A percentile compares a stretch with the other conserved stretches of the same genome.
These are phyloP conservation scores for Ostrea denselamellosa DNA, from an alignment of 1,140 invertebrate genomes.

Conservation along the genomic window DNA sequence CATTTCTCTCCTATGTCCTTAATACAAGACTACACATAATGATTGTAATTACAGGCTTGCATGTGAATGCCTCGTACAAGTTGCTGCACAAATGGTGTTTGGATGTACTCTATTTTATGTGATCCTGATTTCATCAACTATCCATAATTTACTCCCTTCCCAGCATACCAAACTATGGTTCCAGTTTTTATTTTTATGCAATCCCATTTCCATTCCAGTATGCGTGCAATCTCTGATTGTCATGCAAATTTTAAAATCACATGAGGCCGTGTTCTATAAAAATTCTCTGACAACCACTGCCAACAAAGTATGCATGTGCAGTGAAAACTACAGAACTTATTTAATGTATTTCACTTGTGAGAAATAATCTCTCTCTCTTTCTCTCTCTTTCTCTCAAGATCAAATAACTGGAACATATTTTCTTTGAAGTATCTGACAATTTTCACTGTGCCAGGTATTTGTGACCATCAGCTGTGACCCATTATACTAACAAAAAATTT, in stretches of 20 bases:
- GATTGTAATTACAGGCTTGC: conserved; percentile 7
- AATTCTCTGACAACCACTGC: conserved; percentile 13
- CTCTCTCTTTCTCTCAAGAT: background rate
- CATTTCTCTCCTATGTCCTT: background rate
- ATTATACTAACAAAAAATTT: background rate
- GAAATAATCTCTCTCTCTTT: background rate
- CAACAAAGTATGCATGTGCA: conserved; percentile 1
- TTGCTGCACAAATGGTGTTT: background rate
- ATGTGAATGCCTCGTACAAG: background rate
- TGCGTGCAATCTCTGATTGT: background rate
- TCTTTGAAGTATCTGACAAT: background rate
- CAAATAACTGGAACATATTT: conserved; percentile 31
- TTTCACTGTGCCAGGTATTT: background rate
- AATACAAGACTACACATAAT: conserved; percentile 15
- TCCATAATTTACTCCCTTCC: conserved; percentile 16
- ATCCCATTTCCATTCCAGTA: background rate
- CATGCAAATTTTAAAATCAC: conserved; percentile 30
- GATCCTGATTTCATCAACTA: background rate
- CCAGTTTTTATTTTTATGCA: background rate
- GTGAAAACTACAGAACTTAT: conserved; percentile 11
- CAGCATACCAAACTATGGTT: background rate
- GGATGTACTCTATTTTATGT: background rate
- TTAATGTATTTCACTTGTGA: conserved; percentile 22
- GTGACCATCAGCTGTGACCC: conserved; percentile 31
- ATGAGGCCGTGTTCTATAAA: conserved; percentile 1